Evolutionary conservation across 2,113 vertebrate genomes (phyloP), one percentile per base, ranked within the genome.

Genomic region (Ictidomys tridecemlineatus): DNA sequence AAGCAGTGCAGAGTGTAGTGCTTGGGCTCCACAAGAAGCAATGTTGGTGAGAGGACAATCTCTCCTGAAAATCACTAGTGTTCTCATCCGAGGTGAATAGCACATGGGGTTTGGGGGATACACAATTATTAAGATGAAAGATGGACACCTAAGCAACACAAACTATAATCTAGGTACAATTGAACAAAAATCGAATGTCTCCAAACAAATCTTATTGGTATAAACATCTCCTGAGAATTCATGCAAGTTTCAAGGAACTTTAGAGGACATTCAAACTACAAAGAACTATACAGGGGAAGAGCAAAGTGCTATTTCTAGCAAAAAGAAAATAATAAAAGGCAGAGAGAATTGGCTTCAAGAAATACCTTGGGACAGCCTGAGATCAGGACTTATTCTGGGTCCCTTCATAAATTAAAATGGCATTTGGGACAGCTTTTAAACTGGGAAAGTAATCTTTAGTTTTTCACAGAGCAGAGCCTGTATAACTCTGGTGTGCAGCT

Each of bases 351-450:
- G 37, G 32, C 42, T 86, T 91, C 7, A 30, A 84, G 61, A 95
- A 96, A 92, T 93, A 65, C 30, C 69, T 86, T 28, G 80, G 73
- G 56, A 93, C 32, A 39, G 28, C 73, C 67, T 79, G 85, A 87
- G 32, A 80, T 51, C 69, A 85, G 34, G 48, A 92, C 51, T 94
- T 97, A 53, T 83, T 95, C 42, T 94, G 39, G 9, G n/a, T 65
- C 4, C 69, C 70, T 95, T 95, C 69, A 91, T 86, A 94, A 96
- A 92, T 95, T 89, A 85, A 95, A 95, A 87, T 85, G 67, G 76
- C n/a, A 91, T 88, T 83, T 88, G 39, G 16, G 22, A 85, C 6
- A 93, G 53, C 58, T 85, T 96, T 94, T 77, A 84, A 83, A 85
- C 53, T 58, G 65, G 26, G 87, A 28, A 94, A 82, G 30, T 77